Conservation (phyloP, 2,888 invertebrate genomes). For the Plebejus argus region DNA sequence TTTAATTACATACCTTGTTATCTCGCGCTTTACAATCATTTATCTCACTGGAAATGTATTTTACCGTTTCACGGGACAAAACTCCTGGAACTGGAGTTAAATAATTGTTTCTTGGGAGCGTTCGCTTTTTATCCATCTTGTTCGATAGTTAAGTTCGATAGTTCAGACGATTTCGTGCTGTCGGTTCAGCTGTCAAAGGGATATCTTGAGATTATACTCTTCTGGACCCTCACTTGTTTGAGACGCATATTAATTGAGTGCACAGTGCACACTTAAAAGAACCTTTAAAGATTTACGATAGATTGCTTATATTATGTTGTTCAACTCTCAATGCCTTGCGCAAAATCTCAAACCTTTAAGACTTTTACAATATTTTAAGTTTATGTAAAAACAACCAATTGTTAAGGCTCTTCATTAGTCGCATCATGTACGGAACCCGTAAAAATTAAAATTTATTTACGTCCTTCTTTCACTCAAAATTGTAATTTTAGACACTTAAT, state of each 20-base stretch:
- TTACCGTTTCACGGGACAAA: not conserved
- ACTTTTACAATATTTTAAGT: too few relatives aligned
- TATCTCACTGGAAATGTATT: not conserved
- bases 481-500: too few relatives aligned
- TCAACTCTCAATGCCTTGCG: not conserved
- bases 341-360: too few relatives aligned
- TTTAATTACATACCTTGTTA: conserved; percentile 31
- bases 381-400: too few relatives aligned
- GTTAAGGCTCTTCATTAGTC: too few relatives aligned
- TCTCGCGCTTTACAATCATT: conserved; percentile 1
- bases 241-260: not conserved
- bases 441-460: too few relatives aligned
- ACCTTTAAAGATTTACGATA: not conserved
- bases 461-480: too few relatives aligned
- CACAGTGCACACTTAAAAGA: not conserved
- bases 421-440: too few relatives aligned
- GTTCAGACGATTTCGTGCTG: not conserved
- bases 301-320: not conserved
- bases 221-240: not conserved
- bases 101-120: not conserved
- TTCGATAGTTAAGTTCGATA: conserved; percentile 9
- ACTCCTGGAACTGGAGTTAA: not conserved
- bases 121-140: not conserved
- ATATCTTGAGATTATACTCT: not conserved
- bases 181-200: not conserved